Evolutionary conservation across 53 echinoderm and acorn worm species (phyloP).

Genomic region (Stichopus horrens): DNA sequence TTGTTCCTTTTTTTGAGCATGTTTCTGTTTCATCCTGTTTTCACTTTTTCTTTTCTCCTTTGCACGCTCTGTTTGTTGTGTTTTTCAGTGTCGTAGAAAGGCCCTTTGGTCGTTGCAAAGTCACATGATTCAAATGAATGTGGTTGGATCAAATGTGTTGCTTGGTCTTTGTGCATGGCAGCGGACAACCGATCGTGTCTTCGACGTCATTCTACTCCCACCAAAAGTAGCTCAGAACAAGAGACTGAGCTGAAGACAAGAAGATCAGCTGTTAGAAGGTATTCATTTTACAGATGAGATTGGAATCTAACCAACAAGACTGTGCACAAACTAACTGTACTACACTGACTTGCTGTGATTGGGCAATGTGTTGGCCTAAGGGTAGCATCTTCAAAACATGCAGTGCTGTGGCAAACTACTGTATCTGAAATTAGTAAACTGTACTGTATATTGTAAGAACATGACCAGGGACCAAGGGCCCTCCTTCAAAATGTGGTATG

Average conservation of each 20-base stretch:
- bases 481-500: too few relatives aligned
- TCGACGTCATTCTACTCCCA: constrained; percentile 24
- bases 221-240: constrained; percentile 21
- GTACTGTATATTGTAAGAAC: too few relatives aligned
- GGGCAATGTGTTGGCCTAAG: too few relatives aligned
- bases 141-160: constrained; percentile 23
- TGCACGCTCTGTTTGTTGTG: constrained; percentile 5
- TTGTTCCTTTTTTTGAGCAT: neutral
- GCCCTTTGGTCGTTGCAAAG: neutral
- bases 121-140: neutral
- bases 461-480: too few relatives aligned
- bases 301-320: too few relatives aligned
- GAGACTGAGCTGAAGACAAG: neutral
- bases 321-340: too few relatives aligned
- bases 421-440: too few relatives aligned
- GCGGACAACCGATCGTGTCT: constrained; percentile 40
- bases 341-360: too few relatives aligned
- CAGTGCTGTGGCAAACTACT: too few relatives aligned
- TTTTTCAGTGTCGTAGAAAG: constrained; percentile 10
- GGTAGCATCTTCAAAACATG: too few relatives aligned
- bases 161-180: constrained; percentile 32
- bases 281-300: neutral
- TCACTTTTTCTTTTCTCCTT: neutral
- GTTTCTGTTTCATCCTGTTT: neutral
- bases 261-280: constrained; percentile 38